Evolutionary conservation across 2,113 vertebrate genomes (phyloP).

Genomic region (Ceyx cyanopectus): DNA sequence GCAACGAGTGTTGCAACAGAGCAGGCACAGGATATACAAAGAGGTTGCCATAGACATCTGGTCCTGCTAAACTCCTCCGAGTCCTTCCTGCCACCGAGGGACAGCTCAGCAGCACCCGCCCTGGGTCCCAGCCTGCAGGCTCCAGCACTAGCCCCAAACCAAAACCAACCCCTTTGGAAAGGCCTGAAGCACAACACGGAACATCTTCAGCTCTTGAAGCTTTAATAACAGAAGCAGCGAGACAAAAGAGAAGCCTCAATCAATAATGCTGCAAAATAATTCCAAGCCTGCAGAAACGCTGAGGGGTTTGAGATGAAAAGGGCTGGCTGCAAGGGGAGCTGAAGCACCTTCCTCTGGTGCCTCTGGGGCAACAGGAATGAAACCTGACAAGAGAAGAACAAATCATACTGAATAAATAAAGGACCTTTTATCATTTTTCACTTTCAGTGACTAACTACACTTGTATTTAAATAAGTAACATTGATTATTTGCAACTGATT

Average conservation of each 20-base stretch:
- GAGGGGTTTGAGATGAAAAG: not conserved
- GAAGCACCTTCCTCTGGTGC: not conserved
- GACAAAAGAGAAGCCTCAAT: not conserved
- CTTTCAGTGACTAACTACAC: not conserved
- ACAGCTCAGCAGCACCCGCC: not conserved
- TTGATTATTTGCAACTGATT: not conserved
- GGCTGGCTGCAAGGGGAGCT: not conserved
- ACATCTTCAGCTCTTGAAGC: not conserved
- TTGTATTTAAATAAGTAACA: not conserved
- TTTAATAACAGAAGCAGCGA: not conserved
- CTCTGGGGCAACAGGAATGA: not conserved
- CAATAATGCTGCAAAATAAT: rapidly evolving
- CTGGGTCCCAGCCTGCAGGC: not conserved
- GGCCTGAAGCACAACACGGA: not conserved
- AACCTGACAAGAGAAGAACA: not conserved
- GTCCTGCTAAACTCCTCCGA: not conserved
- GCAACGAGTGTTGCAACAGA: not conserved
- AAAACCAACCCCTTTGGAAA: not conserved
- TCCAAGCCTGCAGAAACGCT: not conserved
- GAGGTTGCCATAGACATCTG: slow-evolving; percentile 35
- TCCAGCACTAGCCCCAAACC: not conserved
- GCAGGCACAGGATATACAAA: slow-evolving; percentile 45
- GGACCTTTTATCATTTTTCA: not conserved
- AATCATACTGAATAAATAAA: not conserved
- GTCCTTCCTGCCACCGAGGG: not conserved